Evolutionary conservation across 2,888 invertebrate species (phyloP).

Genomic region (Caenorhabditis sp.): DNA sequence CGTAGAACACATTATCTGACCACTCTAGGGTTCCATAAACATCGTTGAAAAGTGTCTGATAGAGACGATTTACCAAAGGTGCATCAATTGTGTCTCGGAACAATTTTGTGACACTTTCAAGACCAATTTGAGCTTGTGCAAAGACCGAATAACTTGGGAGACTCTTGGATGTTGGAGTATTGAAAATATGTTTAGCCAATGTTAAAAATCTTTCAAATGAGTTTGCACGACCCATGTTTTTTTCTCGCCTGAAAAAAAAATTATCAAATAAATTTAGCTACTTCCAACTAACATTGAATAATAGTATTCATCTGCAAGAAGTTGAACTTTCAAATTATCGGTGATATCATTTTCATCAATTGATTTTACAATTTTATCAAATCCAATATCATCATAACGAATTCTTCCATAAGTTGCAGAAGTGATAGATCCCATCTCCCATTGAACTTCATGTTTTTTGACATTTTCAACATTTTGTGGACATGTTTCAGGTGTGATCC

Average conservation of each 20-base stretch:
- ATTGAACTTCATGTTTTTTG: slow-evolving; percentile 25
- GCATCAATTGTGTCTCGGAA: slow-evolving; percentile 24
- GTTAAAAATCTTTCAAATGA: slow-evolving; percentile 33
- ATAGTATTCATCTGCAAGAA: slow-evolving; percentile 35
- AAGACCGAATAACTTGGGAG: slow-evolving; percentile 27
- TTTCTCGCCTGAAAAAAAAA: slow-evolving; percentile 34
- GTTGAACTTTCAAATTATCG: slow-evolving; percentile 24
- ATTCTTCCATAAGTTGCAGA: slow-evolving; percentile 44
- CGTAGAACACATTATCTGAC: slow-evolving; percentile 2
- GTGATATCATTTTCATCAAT: slow-evolving; percentile 25
- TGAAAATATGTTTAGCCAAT: slow-evolving; percentile 31
- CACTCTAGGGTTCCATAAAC: slow-evolving; percentile 20
- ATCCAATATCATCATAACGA: slow-evolving; percentile 42
- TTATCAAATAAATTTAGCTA: too few relatives aligned
- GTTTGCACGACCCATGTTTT: slow-evolving; percentile 7
- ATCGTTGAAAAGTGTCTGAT: slow-evolving; percentile 24
- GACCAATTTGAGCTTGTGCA: slow-evolving; percentile 19
- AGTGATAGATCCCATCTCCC: slow-evolving; percentile 16
- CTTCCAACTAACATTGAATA: slow-evolving; percentile 27
- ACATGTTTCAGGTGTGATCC: slow-evolving; percentile 14
- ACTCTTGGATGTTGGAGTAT: slow-evolving; percentile 8
- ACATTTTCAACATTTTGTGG: slow-evolving; percentile 10
- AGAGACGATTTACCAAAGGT: slow-evolving; percentile 25
- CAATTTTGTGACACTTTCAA: slow-evolving; percentile 22
- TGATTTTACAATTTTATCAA: slow-evolving; percentile 28